phyloP scores from a whole-genome alignment of 2,113 vertebrate genomes.

The rabbit (Oryctolagus cuniculus) region DNA sequence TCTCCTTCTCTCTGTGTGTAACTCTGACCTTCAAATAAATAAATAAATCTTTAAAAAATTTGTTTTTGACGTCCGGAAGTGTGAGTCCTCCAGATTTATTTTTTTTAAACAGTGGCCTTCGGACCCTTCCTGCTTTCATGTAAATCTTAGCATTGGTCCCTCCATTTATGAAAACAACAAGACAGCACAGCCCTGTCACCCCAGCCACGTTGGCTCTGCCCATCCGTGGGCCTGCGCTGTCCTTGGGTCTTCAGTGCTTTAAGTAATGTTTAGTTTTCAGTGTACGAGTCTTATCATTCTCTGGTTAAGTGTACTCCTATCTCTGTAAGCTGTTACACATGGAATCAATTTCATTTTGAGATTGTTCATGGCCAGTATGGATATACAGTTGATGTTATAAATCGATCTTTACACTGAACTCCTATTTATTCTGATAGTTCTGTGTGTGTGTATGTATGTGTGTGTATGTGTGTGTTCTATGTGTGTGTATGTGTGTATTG shows the following conservation, averaged over 20 bases:
- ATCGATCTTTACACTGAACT: too few relatives aligned
- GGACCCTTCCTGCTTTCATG: not conserved
- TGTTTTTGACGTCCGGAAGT: not conserved
- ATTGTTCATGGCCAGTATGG: not conserved
- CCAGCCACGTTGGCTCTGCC: too few relatives aligned
- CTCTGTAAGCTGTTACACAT: not conserved
- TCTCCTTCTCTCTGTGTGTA: too few relatives aligned
- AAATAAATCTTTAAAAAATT: too few relatives aligned
- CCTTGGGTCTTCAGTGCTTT: too few relatives aligned
- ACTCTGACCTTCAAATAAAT: too few relatives aligned
- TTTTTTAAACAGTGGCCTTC: not conserved
- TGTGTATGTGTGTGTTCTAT: too few relatives aligned
- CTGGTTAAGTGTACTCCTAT: not conserved
- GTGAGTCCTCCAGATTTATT: not conserved
- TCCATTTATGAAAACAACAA: not conserved
- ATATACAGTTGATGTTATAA: not conserved
- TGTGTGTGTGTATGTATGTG: too few relatives aligned
- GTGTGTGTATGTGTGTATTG: too few relatives aligned
- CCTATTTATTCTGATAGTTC: too few relatives aligned
- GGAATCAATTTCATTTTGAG: not conserved
- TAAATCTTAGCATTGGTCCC: not conserved
- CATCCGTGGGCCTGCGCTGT: too few relatives aligned
- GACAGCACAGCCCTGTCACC: not conserved
- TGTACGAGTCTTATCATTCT: not conserved
- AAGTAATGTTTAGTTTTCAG: not conserved